These are phyloP conservation scores for Gouania willdenowi DNA, from an alignment of 2,797 vertebrate genomes.

Conservation along the genomic window DNA sequence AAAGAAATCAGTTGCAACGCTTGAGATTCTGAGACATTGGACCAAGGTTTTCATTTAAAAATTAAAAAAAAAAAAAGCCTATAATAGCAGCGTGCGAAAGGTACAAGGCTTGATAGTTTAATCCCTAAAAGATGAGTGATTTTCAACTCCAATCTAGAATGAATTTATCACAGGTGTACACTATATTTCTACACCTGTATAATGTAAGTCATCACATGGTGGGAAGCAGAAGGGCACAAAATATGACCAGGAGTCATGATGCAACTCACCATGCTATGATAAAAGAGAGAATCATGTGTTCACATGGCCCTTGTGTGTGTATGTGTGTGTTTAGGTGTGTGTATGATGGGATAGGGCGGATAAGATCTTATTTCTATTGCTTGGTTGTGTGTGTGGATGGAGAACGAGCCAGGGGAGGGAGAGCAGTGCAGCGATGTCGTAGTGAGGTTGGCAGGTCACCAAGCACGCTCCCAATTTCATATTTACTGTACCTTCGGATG, in stretches of 20 bases:
- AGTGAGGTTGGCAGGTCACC: constrained; percentile 16
- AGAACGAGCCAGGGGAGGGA: constrained; percentile 15
- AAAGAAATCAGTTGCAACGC: no score
- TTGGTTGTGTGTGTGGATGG: constrained; percentile 19
- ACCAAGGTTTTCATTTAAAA: no score
- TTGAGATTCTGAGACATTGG: no score
- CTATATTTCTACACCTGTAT: neutral
- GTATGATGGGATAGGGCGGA: constrained; percentile 21
- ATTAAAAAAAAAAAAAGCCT: no score
- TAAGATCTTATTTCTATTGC: constrained; percentile 41
- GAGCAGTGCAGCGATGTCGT: constrained; percentile 15
- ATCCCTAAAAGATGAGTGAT: no score
- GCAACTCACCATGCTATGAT: constrained; percentile 7
- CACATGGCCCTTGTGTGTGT: neutral
- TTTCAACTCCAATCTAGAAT: no score
- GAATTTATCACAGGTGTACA: no score
- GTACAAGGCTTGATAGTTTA: no score
- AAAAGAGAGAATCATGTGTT: neutral
- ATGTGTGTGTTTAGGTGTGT: neutral
- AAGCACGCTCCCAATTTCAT: constrained; percentile 22
- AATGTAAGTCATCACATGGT: neutral
- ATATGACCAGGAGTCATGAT: constrained; percentile 1
- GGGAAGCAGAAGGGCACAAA: neutral
- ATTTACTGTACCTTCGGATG: constrained; percentile 31
- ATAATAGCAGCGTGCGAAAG: no score